Percentiles rank a stretch among this genome's conserved stretches.
Conservation (phyloP, 2,113 vertebrate species). For the Eurypyga helias region DNA sequence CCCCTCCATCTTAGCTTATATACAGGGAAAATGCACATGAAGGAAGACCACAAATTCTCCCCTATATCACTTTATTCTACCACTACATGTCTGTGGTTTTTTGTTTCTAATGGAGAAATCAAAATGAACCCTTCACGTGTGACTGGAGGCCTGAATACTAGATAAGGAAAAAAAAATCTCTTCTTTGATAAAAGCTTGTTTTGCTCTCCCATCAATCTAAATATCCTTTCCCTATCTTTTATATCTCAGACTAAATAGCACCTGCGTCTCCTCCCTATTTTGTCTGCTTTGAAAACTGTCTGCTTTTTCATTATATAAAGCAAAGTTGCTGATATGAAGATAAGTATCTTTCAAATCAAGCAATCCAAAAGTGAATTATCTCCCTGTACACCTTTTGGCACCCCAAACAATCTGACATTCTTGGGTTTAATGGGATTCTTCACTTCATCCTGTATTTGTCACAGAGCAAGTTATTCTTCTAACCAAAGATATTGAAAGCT, state of each 20-base stretch:
- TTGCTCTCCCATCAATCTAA: not conserved
- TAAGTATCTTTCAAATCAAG: constrained; percentile 23
- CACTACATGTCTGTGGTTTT: not conserved
- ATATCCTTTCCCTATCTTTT: not conserved
- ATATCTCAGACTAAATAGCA: not conserved
- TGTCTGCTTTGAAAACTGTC: not conserved
- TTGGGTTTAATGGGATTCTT: constrained; percentile 35
- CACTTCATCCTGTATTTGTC: not conserved
- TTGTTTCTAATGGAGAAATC: not conserved
- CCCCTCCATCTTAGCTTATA: not conserved
- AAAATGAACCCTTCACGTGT: not conserved
- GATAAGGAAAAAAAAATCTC: not conserved
- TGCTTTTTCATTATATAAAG: constrained; percentile 8
- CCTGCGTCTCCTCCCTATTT: not conserved
- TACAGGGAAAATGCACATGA: not conserved
- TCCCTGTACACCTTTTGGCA: not conserved
- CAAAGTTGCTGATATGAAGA: not conserved
- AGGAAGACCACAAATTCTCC: not conserved
- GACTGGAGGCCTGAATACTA: not conserved
- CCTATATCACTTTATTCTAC: not conserved
- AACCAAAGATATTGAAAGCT: not conserved
- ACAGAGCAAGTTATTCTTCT: constrained; percentile 6
- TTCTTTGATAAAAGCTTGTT: not conserved
- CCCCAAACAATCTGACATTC: not conserved
- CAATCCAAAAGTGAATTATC: not conserved